Evolutionary conservation across 2,888 invertebrate genomes (phyloP).

Genomic region (Agrochola litura): DNA sequence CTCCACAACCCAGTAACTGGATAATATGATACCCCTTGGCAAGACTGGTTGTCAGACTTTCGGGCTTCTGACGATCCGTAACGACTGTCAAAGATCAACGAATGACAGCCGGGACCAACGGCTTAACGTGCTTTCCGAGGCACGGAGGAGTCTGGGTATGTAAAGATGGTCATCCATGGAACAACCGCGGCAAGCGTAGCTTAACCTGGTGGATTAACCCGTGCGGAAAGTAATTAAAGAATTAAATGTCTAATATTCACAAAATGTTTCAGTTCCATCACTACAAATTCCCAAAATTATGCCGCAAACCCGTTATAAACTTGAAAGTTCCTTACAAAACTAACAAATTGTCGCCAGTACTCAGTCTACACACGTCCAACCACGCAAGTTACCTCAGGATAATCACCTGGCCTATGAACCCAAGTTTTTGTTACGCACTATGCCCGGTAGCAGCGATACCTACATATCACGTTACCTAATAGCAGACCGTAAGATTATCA

Average conservation of each 20-base stretch:
- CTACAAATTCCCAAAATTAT: not conserved
- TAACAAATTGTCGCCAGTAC: not conserved
- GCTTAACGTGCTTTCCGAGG: no score
- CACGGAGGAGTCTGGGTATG: no score
- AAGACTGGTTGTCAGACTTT: no score
- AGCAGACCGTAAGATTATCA: slow-evolving; percentile 62
- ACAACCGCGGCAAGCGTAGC: no score
- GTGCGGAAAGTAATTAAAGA: not conserved
- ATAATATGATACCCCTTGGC: no score
- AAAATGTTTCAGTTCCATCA: not conserved
- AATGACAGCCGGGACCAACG: no score
- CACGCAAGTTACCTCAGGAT: slow-evolving; percentile 71
- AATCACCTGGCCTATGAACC: slow-evolving; percentile 78
- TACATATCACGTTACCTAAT: slow-evolving; percentile 66
- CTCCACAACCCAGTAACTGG: no score
- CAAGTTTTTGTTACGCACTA: slow-evolving; percentile 70
- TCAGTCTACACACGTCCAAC: slow-evolving; percentile 15
- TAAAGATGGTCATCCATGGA: no score
- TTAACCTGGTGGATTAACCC: no score
- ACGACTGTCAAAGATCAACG: no score
- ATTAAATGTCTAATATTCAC: no score
- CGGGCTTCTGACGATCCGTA: no score
- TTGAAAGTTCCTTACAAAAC: not conserved
- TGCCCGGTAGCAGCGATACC: slow-evolving; percentile 58
- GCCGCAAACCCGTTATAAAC: not conserved